These are phyloP conservation scores for Emydocephalus ijimae DNA, from an alignment of 2,113 vertebrate species.

Conservation along the genomic window DNA sequence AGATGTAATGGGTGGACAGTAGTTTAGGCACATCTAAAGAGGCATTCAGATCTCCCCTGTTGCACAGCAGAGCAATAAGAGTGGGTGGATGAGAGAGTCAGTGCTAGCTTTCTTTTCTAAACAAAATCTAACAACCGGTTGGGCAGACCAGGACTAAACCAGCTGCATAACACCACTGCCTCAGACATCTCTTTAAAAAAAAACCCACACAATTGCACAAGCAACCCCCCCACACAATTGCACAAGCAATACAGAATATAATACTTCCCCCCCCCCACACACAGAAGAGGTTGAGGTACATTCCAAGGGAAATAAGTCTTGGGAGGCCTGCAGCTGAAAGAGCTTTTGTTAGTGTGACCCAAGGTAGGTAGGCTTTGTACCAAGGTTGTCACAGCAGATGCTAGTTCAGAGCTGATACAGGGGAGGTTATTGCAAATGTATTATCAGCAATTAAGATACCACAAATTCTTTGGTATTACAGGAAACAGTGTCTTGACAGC, in stretches of 20 bases:
- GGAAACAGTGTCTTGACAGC: slow-evolving; percentile 30
- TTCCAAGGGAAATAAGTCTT: neutral
- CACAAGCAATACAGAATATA: neutral
- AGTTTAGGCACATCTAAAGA: neutral
- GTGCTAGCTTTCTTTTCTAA: neutral
- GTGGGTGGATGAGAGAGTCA: neutral
- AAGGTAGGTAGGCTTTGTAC: neutral
- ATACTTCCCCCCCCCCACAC: neutral
- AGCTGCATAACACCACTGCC: neutral
- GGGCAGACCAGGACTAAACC: neutral
- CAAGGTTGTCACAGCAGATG: neutral
- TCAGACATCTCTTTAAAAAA: neutral
- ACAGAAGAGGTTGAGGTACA: neutral
- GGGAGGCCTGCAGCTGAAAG: neutral
- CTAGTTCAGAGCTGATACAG: neutral
- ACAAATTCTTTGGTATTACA: slow-evolving; percentile 28
- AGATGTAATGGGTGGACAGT: neutral
- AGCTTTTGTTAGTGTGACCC: neutral
- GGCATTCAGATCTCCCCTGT: neutral
- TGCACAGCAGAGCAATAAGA: neutral
- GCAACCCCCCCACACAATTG: neutral
- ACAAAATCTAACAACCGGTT: neutral
- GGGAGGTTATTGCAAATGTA: neutral
- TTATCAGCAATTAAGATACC: slow-evolving; percentile 40
- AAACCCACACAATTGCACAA: neutral